These are phyloP conservation scores for Gisinianus flammeolus DNA, from an alignment of 2,888 invertebrate genomes.

Conservation along the genomic window DNA sequence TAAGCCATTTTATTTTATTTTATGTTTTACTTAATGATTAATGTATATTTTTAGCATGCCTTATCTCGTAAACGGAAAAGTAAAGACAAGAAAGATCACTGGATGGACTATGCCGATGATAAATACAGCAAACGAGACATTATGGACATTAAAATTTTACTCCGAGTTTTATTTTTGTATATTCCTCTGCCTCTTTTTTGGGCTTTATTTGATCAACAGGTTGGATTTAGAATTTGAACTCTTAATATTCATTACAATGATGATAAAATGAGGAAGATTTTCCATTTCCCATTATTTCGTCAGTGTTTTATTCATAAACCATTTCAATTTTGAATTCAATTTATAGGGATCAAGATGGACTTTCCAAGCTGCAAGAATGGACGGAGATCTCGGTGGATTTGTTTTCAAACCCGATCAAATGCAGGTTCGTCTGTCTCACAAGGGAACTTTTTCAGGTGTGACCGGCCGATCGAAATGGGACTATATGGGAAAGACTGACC, in stretches of 20 bases:
- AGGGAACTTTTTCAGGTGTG: no score
- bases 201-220: slow-evolving; percentile 72
- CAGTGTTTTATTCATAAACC: not conserved
- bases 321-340: slow-evolving; percentile 8
- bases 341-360: slow-evolving; percentile 63
- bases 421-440: slow-evolving; percentile 62
- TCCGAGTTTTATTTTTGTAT: slow-evolving; percentile 72
- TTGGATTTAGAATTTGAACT: slow-evolving; percentile 50
- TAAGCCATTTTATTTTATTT: no score
- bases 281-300: not conserved
- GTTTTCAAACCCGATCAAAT: slow-evolving; percentile 66
- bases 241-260: no score
- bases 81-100: slow-evolving; percentile 66
- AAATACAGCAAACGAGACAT: slow-evolving; percentile 71
- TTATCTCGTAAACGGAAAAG: slow-evolving; percentile 61
- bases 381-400: slow-evolving; percentile 61
- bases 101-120: slow-evolving; percentile 75
- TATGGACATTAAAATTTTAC: slow-evolving; percentile 73
- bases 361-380: slow-evolving; percentile 62
- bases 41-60: slow-evolving; percentile 61
- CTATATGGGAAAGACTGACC: no score
- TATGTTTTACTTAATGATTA: not conserved
- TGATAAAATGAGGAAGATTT: not conserved
- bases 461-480: no score
- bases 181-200: slow-evolving; percentile 81